phyloP scores from a whole-genome alignment of 1,140 invertebrate genomes.

The Saccostrea echinata region DNA sequence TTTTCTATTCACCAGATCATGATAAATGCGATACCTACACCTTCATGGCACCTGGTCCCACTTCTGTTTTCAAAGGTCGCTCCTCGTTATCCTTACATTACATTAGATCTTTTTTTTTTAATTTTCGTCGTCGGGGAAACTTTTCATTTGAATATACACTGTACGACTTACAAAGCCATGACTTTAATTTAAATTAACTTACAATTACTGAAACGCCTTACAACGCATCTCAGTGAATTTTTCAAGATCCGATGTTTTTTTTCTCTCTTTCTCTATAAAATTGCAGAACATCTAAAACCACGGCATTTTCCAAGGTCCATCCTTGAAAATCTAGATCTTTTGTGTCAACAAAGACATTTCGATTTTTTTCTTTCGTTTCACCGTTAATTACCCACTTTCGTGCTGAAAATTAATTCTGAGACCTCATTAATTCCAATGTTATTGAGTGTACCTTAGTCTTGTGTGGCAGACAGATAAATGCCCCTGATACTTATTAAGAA shows the following conservation, averaged over 20 bases:
- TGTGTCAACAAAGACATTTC: not conserved
- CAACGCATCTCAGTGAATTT: not conserved
- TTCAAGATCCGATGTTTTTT: no score
- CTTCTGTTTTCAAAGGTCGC: no score
- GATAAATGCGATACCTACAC: no score
- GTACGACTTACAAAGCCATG: no score
- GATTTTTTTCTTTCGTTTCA: not conserved
- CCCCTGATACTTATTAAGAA: not conserved
- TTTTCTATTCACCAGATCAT: no score
- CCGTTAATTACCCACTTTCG: not conserved
- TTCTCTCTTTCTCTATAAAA: no score
- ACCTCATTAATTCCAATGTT: constrained; percentile 2
- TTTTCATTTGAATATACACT: no score
- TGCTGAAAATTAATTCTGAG: not conserved
- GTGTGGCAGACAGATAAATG: not conserved
- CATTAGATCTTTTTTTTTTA: no score
- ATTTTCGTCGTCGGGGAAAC: no score
- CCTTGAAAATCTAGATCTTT: not conserved
- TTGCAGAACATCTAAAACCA: not conserved
- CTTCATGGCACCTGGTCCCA: no score
- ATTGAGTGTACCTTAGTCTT: not conserved
- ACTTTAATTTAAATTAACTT: no score
- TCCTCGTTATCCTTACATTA: no score
- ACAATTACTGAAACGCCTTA: not conserved
- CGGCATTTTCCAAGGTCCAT: not conserved